Conservation (phyloP, 2,888 invertebrate genomes). For the Drosophila pseudotalamancana region DNA sequence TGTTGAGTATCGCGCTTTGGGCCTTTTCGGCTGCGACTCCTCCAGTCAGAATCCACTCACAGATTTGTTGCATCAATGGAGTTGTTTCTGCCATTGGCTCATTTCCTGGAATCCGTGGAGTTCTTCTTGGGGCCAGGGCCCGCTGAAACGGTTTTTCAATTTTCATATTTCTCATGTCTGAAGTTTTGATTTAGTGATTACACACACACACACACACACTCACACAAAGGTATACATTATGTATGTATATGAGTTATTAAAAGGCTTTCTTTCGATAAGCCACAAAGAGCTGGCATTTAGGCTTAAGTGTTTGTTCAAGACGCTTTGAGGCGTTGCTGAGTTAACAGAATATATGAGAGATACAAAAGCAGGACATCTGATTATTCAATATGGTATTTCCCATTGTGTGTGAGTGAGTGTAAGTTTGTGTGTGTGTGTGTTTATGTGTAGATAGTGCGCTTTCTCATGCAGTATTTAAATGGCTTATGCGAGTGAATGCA, state of each 20-base stretch:
- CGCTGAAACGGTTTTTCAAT: conserved; percentile 65
- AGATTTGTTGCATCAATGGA: conserved; percentile 35
- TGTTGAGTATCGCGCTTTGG: conserved; percentile 78
- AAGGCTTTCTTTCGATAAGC: conserved; percentile 72
- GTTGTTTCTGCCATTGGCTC: conserved; percentile 12
- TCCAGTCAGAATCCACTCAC: conserved; percentile 29
- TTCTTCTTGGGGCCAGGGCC: conserved; percentile 26
- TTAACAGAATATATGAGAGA: conserved; percentile 14
- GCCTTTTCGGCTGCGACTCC: conserved; percentile 62
- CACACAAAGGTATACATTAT: no score
- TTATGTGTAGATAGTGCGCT: conserved; percentile 9
- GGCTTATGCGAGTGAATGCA: conserved; percentile 19
- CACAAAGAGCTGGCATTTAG: conserved; percentile 57
- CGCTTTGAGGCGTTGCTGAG: conserved; percentile 64
- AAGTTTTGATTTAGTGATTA: conserved; percentile 71
- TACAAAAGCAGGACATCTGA: conserved; percentile 67
- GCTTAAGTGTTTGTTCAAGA: conserved; percentile 65
- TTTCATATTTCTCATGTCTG: conserved; percentile 75
- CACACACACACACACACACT: conserved; percentile 18
- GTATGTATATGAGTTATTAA: conserved; percentile 68
- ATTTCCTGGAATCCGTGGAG: conserved; percentile 30
- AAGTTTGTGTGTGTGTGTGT: background rate
- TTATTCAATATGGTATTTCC: conserved; percentile 27
- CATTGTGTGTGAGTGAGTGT: conserved; percentile 4
- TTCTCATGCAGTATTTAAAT: conserved; percentile 11